Base-by-base conservation (phyloP, 2,797 vertebrate species). In the Todus mexicanus region DNA sequence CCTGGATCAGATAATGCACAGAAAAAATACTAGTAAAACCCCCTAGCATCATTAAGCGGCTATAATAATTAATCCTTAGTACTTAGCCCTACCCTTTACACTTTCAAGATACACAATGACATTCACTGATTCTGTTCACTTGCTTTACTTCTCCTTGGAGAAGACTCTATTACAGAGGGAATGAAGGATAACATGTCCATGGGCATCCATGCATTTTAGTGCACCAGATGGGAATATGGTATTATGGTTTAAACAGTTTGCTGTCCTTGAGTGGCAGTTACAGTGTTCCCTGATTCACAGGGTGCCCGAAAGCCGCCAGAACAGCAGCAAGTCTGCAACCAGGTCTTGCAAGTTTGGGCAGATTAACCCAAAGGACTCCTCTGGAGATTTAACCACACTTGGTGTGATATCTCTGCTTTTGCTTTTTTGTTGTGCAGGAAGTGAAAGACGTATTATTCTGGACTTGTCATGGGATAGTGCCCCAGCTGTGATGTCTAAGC, bases 261-360 rank as follows among this genome's bases (percentile, higher is more conserved):
- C 60, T 92, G 92, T 93, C 94, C 94, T 95, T 96, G 93, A 94
- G 75, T 87, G 84, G 48, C 71, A 94, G 81, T 74, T 68, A 50
- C 74, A 87, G 59, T 35, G 56, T 73, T 96, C 77, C 60, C 89
- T 87, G 74, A 92, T 89, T 92, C 84, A 64, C 71, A 64, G 45
- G 71, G 53, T 2, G 1, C 51, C 92, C 64, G 70, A 90, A 90
- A 89, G 22, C 37, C 1, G 15, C 86, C 78, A 92, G 60, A 89
- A 79, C 40, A 91, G 57, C 78, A 53, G 1, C n/a, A 63, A 77
- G 26, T 29, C 56, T 82, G 71, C 53, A 79, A 42, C 40, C 50
- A 76, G 51, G 60, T 81, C 56, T 69, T 87, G 63, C 74, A 93
- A 84, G 47, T 89, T 84, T 63, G 51, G 80, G 63, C 54, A 66